Evolutionary conservation across 2,113 vertebrate species (phyloP), one percentile per base, ranked within the genome.

Genomic region (Phylloscopus trochilus): DNA sequence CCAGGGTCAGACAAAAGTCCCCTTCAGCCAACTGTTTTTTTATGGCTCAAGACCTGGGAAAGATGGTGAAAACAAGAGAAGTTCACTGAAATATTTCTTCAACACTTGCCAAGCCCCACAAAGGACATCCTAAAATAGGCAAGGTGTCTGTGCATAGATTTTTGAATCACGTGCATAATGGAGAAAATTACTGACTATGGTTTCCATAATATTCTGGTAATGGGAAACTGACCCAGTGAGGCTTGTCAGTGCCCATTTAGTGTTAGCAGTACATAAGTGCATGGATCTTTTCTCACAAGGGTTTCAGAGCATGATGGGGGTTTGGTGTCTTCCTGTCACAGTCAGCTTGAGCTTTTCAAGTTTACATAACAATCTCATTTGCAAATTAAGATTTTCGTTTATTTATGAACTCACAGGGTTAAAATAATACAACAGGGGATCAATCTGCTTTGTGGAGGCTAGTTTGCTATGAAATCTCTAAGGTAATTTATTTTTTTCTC

Each of bases 231-330:
- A 55, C 5, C 7, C 56, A 9, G 23, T 46, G 11, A 64, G 33
- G 69, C 13, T 56, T 64, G 12, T 27, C 12, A 86, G 21, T 70
- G 10, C 33, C 47, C 44, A n/a, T 37, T 76, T 56, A 26, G 37
- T 30, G 31, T n/a, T 51, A 64, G 44, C 18, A 62, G 15, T 30
- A n/a, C 18, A 13, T 26, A 70, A 18, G 3, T 7, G 11, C 7
- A 15, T 49, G 7, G 24, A 78, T 17, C 2, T 66, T 23, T 20
- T 49, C 14, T 74, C 15, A 67, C 9, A 64, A n/a, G 7, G 33
- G 20, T 41, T 67, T 33, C 44, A 46, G 27, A 59, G 6, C 0
- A 0, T 52, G 79, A 10, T 7, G 35, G 13, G 4, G 2, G 1
- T 1, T 67, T 67, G 17, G 4, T 80, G 22, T 18, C 31, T 62